These are phyloP conservation scores for Epizoanthus stellaris DNA, from an alignment of 92 coral and sea anemone species.

Conservation along the genomic window DNA sequence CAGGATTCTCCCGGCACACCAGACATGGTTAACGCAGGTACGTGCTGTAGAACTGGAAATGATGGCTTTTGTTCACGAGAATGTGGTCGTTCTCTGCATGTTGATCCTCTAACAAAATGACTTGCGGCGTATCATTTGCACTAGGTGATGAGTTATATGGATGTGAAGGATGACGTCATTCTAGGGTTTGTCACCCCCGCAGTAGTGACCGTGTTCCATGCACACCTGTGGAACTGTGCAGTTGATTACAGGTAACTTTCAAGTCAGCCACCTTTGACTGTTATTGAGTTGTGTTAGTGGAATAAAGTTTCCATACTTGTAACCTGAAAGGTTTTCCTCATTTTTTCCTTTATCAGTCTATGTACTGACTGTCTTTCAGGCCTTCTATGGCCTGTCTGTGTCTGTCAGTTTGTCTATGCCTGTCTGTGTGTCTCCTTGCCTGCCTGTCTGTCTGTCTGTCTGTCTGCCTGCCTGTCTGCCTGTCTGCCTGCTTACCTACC, in stretches of 20 bases:
- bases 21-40: slow-evolving; percentile 95
- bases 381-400: too few species aligned
- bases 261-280: background rate
- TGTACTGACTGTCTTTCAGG: background rate
- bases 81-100: background rate
- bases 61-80: background rate
- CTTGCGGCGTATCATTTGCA: background rate
- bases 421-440: too few species aligned
- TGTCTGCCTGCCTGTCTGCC: too few species aligned
- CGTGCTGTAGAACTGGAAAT: background rate
- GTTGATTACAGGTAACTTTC: slow-evolving; percentile 84
- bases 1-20: slow-evolving; percentile 82
- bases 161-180: slow-evolving; percentile 89
- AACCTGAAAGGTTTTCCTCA: background rate
- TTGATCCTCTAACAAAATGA: background rate
- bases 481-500: too few species aligned
- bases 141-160: slow-evolving; percentile 83
- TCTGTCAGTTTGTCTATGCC: too few species aligned
- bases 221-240: slow-evolving; percentile 91
- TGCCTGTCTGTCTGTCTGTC: too few species aligned
- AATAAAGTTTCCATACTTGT: background rate
- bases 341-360: background rate
- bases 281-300: background rate
- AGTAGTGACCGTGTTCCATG: slow-evolving; percentile 94
- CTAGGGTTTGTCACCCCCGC: slow-evolving; percentile 95